phyloP scores from a whole-genome alignment of 2,888 invertebrate genomes.

The Agrotis segetum region DNA sequence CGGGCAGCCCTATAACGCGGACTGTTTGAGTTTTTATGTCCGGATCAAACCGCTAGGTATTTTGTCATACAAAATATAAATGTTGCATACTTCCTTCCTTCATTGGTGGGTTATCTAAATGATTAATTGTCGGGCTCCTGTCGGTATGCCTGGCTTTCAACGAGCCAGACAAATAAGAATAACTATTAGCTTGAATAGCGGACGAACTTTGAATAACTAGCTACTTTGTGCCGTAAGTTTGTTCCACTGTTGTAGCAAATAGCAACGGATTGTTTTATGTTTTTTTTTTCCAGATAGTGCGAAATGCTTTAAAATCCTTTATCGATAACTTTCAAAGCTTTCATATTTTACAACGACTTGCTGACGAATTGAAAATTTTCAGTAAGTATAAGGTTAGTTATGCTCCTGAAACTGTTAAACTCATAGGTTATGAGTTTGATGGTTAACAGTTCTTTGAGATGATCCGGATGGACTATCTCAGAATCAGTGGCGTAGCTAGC shows the following conservation, averaged over 20 bases:
- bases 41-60: conserved; percentile 90
- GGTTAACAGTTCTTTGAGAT: too few relatives aligned
- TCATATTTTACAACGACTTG: too few relatives aligned
- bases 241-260: background rate
- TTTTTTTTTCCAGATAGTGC: too few relatives aligned
- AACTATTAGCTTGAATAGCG: conserved; percentile 61
- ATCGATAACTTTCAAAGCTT: too few relatives aligned
- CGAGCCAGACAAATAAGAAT: conserved; percentile 71
- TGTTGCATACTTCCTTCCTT: conserved; percentile 89
- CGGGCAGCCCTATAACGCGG: conserved; percentile 74
- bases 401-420: too few relatives aligned
- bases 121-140: conserved; percentile 85
- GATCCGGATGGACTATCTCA: too few relatives aligned
- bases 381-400: too few relatives aligned
- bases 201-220: conserved; percentile 54
- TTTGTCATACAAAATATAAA: conserved; percentile 91
- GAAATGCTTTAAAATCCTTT: too few relatives aligned
- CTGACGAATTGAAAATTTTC: too few relatives aligned
- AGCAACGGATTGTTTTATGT: background rate
- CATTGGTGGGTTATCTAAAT: conserved; percentile 89
- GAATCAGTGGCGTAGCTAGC: too few relatives aligned
- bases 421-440: too few relatives aligned
- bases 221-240: conserved; percentile 23
- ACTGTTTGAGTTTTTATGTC: conserved; percentile 89
- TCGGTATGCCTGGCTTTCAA: conserved; percentile 79